Evolutionary conservation across 2,113 vertebrate genomes (phyloP), one percentile per base, ranked within the genome.

Genomic region (Pristiophorus japonicus): DNA sequence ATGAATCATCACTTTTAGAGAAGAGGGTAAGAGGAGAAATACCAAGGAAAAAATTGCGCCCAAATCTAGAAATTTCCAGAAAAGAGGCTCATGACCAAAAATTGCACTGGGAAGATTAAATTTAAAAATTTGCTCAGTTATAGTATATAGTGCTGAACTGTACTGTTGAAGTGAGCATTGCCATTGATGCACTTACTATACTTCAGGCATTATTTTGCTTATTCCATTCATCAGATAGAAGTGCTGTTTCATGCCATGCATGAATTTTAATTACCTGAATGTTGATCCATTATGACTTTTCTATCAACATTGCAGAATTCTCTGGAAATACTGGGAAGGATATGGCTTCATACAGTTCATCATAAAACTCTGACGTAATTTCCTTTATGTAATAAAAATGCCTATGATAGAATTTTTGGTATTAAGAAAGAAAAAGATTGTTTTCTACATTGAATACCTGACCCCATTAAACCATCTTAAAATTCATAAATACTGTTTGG

Each of bases 331-430:
- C 45, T 1, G 45, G n/a, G 45, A 27, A 94, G 66, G 45, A 94
- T 73, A 94, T 94, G 66, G 66, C 27, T n/a, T 67, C 93, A 70
- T 94, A 47, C 42, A 51, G 93, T 47, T 94, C 93, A 51, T 27
- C 66, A 70, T 70, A 70, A 51, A 67, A 67, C 4, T 92, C 65
- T 70, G 66, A 34, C 11, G 42, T 47, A 70, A 73, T 94, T 42
- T 51, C 51, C n/a, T 66, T 30, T 2, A 34, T 27, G 27, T 47
- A 45, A 47, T 30, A 12, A 63, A 92, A 94, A 70, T 51, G 8
- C 10, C 55, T 51, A 73, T 62, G 47, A 88, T 7, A 34, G 3
- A 27, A 90, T 30, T 30, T 70, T 73, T 70, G 38, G 24, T 45
- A 18, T 51, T 94, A 70, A 70, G 67, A 70, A 47, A 0, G 10